These are phyloP conservation scores for Plagiodera versicolora DNA, from an alignment of 2,888 invertebrate species.

Conservation along the genomic window DNA sequence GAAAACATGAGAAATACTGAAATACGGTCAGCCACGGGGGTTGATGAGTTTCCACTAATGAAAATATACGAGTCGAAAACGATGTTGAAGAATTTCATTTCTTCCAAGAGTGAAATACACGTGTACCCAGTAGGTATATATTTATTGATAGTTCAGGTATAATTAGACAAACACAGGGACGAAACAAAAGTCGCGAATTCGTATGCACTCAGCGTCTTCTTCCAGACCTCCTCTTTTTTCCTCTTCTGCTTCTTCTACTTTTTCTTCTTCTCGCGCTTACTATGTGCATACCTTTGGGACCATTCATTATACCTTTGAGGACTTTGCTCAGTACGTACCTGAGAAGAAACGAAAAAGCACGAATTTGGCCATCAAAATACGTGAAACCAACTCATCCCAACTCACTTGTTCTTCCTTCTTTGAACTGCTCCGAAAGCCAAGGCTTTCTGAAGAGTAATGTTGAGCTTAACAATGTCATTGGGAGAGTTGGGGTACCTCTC, in stretches of 20 bases:
- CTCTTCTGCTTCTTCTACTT: too few species aligned
- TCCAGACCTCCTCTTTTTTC: slow-evolving; percentile 4
- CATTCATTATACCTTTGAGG: slow-evolving; percentile 20
- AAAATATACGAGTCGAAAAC: too few species aligned
- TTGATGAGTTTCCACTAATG: too few species aligned
- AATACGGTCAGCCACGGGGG: too few species aligned
- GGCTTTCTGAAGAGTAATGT: slow-evolving; percentile 37
- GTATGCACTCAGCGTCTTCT: slow-evolving; percentile 13
- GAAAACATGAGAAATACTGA: too few species aligned
- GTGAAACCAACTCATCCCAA: too few species aligned
- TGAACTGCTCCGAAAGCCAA: slow-evolving; percentile 40
- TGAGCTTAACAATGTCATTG: slow-evolving; percentile 34
- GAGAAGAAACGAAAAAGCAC: too few species aligned
- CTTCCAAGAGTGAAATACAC: too few species aligned
- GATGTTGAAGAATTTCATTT: too few species aligned
- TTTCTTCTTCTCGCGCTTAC: slow-evolving; percentile 11
- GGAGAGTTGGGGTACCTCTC: slow-evolving; percentile 34
- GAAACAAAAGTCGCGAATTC: background rate
- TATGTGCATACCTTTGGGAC: background rate
- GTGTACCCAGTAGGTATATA: too few species aligned
- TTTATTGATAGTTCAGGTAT: background rate
- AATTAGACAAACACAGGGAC: background rate
- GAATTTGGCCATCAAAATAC: too few species aligned
- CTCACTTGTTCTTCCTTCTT: slow-evolving; percentile 32
- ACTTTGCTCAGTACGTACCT: slow-evolving; percentile 28